Evolutionary conservation across 2,113 vertebrate species (phyloP).

Genomic region (Rhineura floridana): DNA sequence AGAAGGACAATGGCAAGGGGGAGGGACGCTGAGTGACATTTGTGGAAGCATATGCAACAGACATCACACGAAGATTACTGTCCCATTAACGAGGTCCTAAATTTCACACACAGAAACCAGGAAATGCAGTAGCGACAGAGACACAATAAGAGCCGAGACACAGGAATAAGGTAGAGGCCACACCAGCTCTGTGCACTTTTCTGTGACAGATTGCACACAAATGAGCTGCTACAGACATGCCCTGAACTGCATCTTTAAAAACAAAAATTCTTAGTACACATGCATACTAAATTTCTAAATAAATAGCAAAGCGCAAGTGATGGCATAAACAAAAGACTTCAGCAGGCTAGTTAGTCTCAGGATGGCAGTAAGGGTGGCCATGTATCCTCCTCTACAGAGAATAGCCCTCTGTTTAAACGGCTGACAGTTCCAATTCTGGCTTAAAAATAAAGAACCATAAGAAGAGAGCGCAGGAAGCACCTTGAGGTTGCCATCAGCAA

Average conservation of each 20-base stretch:
- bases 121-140: background rate
- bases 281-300: background rate
- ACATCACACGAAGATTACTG: background rate
- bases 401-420: background rate
- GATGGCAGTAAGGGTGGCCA: background rate
- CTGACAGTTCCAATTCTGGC: background rate
- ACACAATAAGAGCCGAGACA: background rate
- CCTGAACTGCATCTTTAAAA: background rate
- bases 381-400: no score
- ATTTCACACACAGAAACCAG: slow-evolving; percentile 16
- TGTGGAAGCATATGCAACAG: background rate
- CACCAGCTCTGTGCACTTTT: background rate
- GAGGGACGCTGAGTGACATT: background rate
- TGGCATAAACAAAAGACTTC: background rate
- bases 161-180: background rate
- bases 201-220: background rate
- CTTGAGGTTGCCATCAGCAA: background rate
- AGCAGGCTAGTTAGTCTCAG: background rate
- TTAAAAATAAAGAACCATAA: background rate
- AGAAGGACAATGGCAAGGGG: background rate
- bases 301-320: background rate
- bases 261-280: background rate
- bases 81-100: slow-evolving; percentile 9
- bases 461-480: background rate
- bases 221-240: background rate